phyloP scores from a whole-genome alignment of 2,113 vertebrate genomes.

The Paracyprichromis sp. region DNA sequence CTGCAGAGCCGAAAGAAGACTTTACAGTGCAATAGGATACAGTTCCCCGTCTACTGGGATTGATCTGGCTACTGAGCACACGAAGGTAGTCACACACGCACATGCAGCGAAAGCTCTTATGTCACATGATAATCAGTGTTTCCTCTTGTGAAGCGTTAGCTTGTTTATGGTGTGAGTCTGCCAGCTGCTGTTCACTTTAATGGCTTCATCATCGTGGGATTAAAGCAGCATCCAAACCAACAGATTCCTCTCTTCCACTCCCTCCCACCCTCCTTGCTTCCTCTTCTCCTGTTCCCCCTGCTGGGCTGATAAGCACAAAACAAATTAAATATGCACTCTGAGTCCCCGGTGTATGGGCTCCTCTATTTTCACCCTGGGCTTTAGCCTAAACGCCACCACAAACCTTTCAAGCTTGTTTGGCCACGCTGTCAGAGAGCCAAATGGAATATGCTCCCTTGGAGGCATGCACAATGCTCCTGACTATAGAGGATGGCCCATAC shows the following conservation, averaged over 20 bases:
- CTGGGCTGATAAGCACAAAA: conserved; percentile 50
- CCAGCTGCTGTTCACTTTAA: conserved; percentile 67
- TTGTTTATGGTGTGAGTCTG: conserved; percentile 59
- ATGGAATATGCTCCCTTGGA: conserved; percentile 29
- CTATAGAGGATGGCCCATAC: background rate
- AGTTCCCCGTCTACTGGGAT: background rate
- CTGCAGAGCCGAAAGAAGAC: conserved; percentile 5
- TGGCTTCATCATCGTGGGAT: conserved; percentile 50
- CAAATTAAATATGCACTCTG: conserved; percentile 59
- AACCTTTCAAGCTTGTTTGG: conserved; percentile 45
- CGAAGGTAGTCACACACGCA: background rate
- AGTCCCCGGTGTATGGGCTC: conserved; percentile 29
- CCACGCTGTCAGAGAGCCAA: conserved; percentile 18
- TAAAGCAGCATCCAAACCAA: conserved; percentile 40
- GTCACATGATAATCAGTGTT: conserved; percentile 52
- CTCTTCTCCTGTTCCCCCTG: conserved; percentile 2
- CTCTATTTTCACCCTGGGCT: conserved; percentile 41
- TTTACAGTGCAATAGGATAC: conserved; percentile 3
- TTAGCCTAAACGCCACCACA: conserved; percentile 30
- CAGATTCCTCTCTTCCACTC: background rate
- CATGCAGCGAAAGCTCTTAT: conserved; percentile 29
- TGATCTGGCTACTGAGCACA: background rate
- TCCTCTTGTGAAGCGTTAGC: conserved; percentile 53
- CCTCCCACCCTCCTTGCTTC: background rate
- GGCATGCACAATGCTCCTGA: conserved; percentile 17